Evolutionary conservation across 2,113 vertebrate species (phyloP), one percentile per base, ranked within the genome.

Genomic region (Phoxinus phoxinus): DNA sequence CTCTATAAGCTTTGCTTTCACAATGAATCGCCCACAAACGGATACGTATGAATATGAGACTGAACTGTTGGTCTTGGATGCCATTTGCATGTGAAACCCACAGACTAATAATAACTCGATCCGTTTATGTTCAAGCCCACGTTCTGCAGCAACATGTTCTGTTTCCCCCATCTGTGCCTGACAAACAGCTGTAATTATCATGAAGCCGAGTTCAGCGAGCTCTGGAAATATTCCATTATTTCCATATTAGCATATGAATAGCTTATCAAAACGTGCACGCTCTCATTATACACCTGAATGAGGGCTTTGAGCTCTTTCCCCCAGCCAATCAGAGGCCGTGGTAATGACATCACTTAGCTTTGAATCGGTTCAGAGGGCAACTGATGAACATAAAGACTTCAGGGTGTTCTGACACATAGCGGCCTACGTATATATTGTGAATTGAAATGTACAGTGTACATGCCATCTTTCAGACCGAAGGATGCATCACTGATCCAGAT

Each of bases 351-450:
- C 85, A 94, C 93, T 0, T 92, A 94, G 56, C 94, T 92, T 88
- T 92, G 94, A 89, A 96, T 96, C 84, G 95, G 95, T 90, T 90
- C 86, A 44, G 67, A 51, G 63, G 85, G 86, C 91, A 88, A 92
- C 88, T 90, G 86, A 85, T 81, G 86, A 87, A 90, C 84, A 87
- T 58, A 81, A 77, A 84, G 44, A 53, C 83, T 35, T 82, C 19
- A 69, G 80, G 27, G 61, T 51, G 27, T 82, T 69, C 19, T 81
- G 41, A 67, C 15, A 27, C 17, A 78, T 19, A 3, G 11, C 7
- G 19, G 48, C 13, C 17, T 25, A n/a, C n/a, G n/a, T n/a, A 65
- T 35, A 81, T 48, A 69, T 61, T n/a, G 35, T 27, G 21, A 63
- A 83, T 77, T 23, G 25, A 35, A 53, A 58, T 35, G 5, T 6